Percentiles rank a stretch among this genome's conserved stretches.
These are phyloP conservation scores for Drosophila yakuba DNA, from an alignment of 1,140 invertebrate species.

Conservation along the genomic window DNA sequence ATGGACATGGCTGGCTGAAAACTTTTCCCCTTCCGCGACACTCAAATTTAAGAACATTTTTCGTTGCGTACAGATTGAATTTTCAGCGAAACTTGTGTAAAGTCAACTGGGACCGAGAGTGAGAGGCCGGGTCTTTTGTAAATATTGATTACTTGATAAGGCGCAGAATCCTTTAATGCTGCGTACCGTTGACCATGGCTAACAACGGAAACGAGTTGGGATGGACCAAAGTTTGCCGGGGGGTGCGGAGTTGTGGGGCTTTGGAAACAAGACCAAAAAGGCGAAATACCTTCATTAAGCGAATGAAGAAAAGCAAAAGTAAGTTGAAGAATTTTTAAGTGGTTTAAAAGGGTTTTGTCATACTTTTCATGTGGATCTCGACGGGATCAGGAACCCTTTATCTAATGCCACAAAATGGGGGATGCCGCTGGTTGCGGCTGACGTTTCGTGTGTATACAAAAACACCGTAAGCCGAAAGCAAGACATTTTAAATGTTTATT, in stretches of 20 bases:
- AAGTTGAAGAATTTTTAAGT: slow-evolving; percentile 84
- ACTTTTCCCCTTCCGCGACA: slow-evolving; percentile 43
- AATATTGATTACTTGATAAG: slow-evolving; percentile 82
- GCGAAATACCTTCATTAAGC: slow-evolving; percentile 83
- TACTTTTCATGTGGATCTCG: slow-evolving; percentile 74
- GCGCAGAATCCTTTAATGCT: slow-evolving; percentile 74
- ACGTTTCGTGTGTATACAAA: slow-evolving; percentile 58
- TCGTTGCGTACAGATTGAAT: slow-evolving; percentile 64
- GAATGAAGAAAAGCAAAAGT: slow-evolving; percentile 80
- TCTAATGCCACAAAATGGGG: slow-evolving; percentile 66
- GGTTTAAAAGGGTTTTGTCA: slow-evolving; percentile 84
- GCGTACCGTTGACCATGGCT: slow-evolving; percentile 14
- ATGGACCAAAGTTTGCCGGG: slow-evolving; percentile 50
- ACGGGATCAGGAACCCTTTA: slow-evolving; percentile 29
- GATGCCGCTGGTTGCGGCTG: slow-evolving; percentile 65
- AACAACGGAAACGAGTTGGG: slow-evolving; percentile 55
- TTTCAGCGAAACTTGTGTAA: slow-evolving; percentile 67
- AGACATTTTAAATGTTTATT: slow-evolving; percentile 84
- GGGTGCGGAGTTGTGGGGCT: slow-evolving; percentile 6
- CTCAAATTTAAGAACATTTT: slow-evolving; percentile 70
- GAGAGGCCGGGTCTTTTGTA: slow-evolving; percentile 50
- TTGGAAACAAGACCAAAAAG: slow-evolving; percentile 65
- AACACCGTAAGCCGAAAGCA: slow-evolving; percentile 67
- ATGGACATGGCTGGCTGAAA: slow-evolving; percentile 56
- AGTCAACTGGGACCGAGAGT: slow-evolving; percentile 58